phyloP scores from a whole-genome alignment of 2,888 invertebrate species.

The Sipha maydis region DNA sequence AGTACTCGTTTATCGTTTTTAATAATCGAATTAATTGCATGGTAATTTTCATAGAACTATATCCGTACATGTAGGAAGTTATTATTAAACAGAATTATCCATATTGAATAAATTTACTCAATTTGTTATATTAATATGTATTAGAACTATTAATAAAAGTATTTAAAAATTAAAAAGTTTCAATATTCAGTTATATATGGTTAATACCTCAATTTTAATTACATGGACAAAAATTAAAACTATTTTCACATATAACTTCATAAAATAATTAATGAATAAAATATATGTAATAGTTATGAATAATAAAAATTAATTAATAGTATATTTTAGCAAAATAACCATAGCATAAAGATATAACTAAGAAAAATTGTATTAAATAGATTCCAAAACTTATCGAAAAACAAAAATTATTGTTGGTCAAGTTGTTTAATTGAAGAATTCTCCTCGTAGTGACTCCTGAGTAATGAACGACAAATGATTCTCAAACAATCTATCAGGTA shows the following conservation, averaged over 20 bases:
- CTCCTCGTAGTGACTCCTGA: neutral
- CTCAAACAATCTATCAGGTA: neutral
- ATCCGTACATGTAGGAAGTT: neutral
- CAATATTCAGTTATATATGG: neutral
- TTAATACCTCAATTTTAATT: neutral
- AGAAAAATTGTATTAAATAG: neutral
- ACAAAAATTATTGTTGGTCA: neutral
- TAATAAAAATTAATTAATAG: no score
- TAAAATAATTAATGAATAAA: neutral
- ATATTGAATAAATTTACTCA: neutral
- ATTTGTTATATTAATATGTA: neutral
- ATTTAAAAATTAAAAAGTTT: neutral
- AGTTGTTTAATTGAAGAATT: neutral
- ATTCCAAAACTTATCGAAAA: neutral
- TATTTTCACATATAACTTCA: neutral
- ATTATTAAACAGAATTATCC: neutral
- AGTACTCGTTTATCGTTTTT: neutral
- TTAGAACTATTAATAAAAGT: neutral
- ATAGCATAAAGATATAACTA: neutral
- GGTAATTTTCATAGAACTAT: neutral
- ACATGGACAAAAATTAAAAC: neutral
- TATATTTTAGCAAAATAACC: neutral
- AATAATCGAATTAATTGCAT: neutral
- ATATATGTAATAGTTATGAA: no score
- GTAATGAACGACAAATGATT: neutral